Base-by-base conservation (phyloP, 1,140 invertebrate genomes). In the Bombus terrestris region DNA sequence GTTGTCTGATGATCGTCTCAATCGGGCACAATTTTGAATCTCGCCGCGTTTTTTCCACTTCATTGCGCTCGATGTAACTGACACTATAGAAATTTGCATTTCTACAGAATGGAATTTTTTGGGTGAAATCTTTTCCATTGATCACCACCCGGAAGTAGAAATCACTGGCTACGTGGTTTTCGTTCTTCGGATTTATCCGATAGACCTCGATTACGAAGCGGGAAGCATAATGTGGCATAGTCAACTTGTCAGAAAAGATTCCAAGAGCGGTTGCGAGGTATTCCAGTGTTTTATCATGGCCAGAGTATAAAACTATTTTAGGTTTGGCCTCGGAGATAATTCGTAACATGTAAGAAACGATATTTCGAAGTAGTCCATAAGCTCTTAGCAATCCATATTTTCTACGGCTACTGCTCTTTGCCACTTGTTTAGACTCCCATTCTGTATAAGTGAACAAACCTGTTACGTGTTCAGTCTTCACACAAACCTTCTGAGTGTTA, bases 261-360 rank as follows among this genome's bases (percentile, higher is more conserved):
- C 98, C 98, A 37, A 99, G 92, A 1, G 98, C 97, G 10, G 97
- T 96, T 5, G 97, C 96, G 6, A 99, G 94, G 89, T 98, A 98
- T 89, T 98, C 97, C 37, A 99, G 89, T 0, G 98, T 99, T 90
- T 97, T 97, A 93, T 99, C 98, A 92, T 99, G 98, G 0, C 98
- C 98, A 0, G 98, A 99, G 93, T 98, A 99, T 0, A 99, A 87
- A 13, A 98, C 97, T 81, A 99, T 96, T 91, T 97, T 97, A 0
- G 97, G 97, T 89, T 97, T 97, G 85, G 96, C 96, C 81, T 97
- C 97, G 1, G 97, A 98, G 79, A 97, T 97, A 94, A 97, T 97
- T 87, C 96, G 96, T 2, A 98, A 95, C 96, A 98, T 97, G 88
- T 97, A 97, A 71, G 97, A 96, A 2, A 98, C 97, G 66, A 98